A percentile compares a stretch with the other conserved stretches of the same genome.
These are phyloP conservation scores for Helostoma temminkii DNA, from an alignment of 2,797 vertebrate species.

Conservation along the genomic window DNA sequence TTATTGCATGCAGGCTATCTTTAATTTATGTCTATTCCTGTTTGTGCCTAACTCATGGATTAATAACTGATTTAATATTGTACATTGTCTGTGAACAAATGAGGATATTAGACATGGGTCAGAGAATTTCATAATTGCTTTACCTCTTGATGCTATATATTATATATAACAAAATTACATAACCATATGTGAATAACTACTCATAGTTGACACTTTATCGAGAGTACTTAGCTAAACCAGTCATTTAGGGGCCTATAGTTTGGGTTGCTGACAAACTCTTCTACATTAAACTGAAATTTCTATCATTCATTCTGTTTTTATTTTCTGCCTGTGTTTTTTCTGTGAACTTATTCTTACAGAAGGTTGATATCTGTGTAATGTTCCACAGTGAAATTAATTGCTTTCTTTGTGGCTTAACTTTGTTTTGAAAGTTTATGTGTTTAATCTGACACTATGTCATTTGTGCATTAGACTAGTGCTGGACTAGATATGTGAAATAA, in stretches of 20 bases:
- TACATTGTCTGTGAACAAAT: conserved; percentile 58
- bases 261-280: neutral
- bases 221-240: neutral
- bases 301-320: conserved; percentile 2
- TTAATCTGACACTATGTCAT: conserved; percentile 7
- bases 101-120: conserved; percentile 66
- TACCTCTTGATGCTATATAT: conserved; percentile 34
- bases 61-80: conserved; percentile 43
- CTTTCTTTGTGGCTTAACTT: conserved; percentile 5
- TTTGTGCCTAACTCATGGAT: conserved; percentile 44
- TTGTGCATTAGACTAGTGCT: neutral
- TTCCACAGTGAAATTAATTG: neutral
- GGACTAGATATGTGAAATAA: neutral
- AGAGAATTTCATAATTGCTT: conserved; percentile 53
- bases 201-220: neutral
- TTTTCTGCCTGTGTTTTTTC: neutral
- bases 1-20: conserved; percentile 63
- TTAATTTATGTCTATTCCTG: conserved; percentile 49
- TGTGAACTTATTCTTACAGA: neutral
- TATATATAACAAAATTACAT: conserved; percentile 10
- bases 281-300: neutral
- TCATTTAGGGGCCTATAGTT: neutral
- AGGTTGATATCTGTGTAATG: conserved; percentile 1
- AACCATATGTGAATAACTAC: conserved; percentile 2
- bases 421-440: conserved; percentile 1